Evolutionary conservation across 2,797 vertebrate genomes (phyloP).

Genomic region (Erpetoichthys calabaricus): DNA sequence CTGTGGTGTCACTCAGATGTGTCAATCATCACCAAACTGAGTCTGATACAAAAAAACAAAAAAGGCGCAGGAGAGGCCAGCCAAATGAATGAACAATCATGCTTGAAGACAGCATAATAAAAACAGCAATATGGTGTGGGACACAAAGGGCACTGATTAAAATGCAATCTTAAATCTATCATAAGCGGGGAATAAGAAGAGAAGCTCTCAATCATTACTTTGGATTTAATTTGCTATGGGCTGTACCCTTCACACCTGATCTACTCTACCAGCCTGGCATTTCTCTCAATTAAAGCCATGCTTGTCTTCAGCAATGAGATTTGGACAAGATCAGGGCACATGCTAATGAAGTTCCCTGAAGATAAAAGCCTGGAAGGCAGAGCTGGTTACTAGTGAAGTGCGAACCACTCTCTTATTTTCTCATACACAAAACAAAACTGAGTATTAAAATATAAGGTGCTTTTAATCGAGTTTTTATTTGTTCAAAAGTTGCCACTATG

Average conservation of each 20-base stretch:
- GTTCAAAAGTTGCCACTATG: too few species aligned
- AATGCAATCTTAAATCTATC: slow-evolving; percentile 35
- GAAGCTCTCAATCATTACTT: slow-evolving; percentile 31
- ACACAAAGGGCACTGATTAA: slow-evolving; percentile 34
- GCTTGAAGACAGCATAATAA: slow-evolving; percentile 18
- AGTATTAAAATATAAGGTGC: too few species aligned
- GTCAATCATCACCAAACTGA: slow-evolving; percentile 12
- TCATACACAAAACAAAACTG: background rate
- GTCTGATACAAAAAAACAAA: background rate
- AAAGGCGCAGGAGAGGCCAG: background rate
- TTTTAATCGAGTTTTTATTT: too few species aligned
- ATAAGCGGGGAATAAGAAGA: slow-evolving; percentile 26
- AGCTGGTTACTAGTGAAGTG: slow-evolving; percentile 24
- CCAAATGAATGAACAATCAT: slow-evolving; percentile 22
- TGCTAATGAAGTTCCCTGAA: slow-evolving; percentile 38
- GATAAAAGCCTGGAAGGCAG: slow-evolving; percentile 30
- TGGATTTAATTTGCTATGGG: slow-evolving; percentile 42
- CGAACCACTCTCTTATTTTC: slow-evolving; percentile 10
- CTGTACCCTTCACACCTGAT: slow-evolving; percentile 41
- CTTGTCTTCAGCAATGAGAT: slow-evolving; percentile 39
- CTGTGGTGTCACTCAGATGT: slow-evolving; percentile 12
- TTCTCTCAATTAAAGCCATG: slow-evolving; percentile 43
- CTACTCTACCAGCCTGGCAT: slow-evolving; percentile 36
- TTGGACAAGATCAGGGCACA: slow-evolving; percentile 34
- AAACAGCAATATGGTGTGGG: slow-evolving; percentile 27